Conservation (phyloP, 2,113 vertebrate genomes). For the Lipophrys pholis region DNA sequence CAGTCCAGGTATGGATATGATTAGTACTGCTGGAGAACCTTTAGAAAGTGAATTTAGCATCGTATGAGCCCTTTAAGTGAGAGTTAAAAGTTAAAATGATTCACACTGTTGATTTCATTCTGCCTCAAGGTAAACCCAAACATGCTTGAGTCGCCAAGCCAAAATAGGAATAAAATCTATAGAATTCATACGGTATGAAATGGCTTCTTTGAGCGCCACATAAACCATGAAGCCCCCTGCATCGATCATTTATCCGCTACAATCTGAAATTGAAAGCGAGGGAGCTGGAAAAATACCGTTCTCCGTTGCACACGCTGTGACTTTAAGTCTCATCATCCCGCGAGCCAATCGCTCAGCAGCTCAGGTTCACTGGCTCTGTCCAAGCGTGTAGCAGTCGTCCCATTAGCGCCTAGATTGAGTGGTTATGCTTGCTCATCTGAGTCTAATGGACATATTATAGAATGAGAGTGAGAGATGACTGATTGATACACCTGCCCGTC, state of each 20-base stretch:
- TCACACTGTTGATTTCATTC: constrained; percentile 21
- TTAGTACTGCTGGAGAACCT: too few species aligned
- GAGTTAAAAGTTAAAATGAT: too few species aligned
- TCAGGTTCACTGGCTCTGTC: constrained; percentile 57
- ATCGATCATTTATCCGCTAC: constrained; percentile 28
- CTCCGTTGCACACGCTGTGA: constrained; percentile 22
- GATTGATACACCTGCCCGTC: constrained; percentile 72
- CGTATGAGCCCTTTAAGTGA: too few species aligned
- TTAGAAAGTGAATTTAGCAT: too few species aligned
- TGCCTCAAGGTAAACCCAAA: neutral
- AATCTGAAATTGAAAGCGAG: constrained; percentile 30
- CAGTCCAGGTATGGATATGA: too few species aligned
- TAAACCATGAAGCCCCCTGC: constrained; percentile 12
- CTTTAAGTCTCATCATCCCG: constrained; percentile 46
- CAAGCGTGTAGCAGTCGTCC: constrained; percentile 62
- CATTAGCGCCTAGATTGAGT: constrained; percentile 67
- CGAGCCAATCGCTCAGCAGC: constrained; percentile 49
- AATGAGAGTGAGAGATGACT: constrained; percentile 55
- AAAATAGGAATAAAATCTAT: neutral
- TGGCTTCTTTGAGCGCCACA: constrained; percentile 13
- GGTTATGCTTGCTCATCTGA: constrained; percentile 64
- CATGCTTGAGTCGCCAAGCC: neutral
- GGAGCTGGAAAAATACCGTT: constrained; percentile 1
- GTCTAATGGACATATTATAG: constrained; percentile 70
- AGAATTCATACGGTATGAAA: neutral